Base-by-base conservation (phyloP, 2,888 invertebrate genomes). In the Cryptocephalus primarius region DNA sequence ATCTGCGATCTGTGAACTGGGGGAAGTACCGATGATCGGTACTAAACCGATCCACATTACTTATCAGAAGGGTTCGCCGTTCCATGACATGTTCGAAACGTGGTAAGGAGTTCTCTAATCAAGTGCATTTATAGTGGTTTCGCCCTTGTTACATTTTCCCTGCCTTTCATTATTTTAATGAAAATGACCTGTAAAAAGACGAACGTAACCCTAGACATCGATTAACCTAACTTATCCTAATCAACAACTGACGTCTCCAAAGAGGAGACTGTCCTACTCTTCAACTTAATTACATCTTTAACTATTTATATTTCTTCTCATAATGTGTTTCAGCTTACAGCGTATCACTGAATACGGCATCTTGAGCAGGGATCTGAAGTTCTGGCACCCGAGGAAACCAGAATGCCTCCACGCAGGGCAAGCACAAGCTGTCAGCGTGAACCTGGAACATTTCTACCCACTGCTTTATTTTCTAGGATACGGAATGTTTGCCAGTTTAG, bases 321-420 rank as follows among this genome's bases (percentile, higher is more conserved):
- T 13, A 4, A 2, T 41, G 41, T 45, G 32, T 56, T 60, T 34
- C 45, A 67, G 67, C 49, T 48, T 65, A 10, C 63, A 63, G 42
- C 52, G 61, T 12, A 47, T 64, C 31, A 59, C 55, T 8, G 65
- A 66, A 57, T 45, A 58, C 48, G 67, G 67, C 9, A 57, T 66
- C 40, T 44, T 63, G 9, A 40, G 53, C 12, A 55, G 62, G 33
- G 61, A 65, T 54, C 43, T 55, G 11, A 44, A 45, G 34, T 61
- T 61, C 50, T 67, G 65, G 63, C 60, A 63, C 48, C 61, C 65
- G 6, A 53, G 54, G 32, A 65, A 62, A 55, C 65, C 66, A 1
- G 58, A 57, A 46, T 66, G 67, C 51, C 52, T 63, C 33, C 54
- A 57, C 45, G 57, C 58, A 8, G 47, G 52, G 8, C 48, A 42